Conservation (phyloP, 2,888 invertebrate genomes). For the Lasioglossum oenotherae region DNA sequence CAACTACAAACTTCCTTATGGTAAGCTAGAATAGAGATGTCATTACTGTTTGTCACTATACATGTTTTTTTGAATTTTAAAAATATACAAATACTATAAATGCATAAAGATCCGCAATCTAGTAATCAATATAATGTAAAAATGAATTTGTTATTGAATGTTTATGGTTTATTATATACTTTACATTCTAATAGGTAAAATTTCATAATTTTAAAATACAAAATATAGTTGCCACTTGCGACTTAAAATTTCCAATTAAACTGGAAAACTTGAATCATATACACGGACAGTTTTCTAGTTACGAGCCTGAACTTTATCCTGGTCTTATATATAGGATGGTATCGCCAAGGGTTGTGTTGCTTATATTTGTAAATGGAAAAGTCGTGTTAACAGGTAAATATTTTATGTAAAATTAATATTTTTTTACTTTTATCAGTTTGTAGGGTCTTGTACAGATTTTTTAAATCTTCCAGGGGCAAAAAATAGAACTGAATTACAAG, state of each 20-base stretch:
- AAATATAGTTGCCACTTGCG: conserved; percentile 90
- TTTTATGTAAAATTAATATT: background rate
- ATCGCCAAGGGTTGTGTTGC: conserved; percentile 96
- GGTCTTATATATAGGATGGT: conserved; percentile 99
- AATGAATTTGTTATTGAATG: background rate
- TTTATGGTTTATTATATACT: conserved; percentile 78
- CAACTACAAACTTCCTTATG: background rate
- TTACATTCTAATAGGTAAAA: conserved; percentile 86
- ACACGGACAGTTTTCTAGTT: conserved; percentile 93
- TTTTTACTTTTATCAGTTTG: background rate
- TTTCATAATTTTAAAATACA: conserved; percentile 92
- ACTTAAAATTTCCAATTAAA: conserved; percentile 90
- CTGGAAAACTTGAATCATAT: conserved; percentile 90
- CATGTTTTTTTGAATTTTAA: background rate
- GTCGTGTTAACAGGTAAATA: conserved; percentile 93
- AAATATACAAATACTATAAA: background rate
- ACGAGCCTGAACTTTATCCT: conserved; percentile 99
- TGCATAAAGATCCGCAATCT: background rate
- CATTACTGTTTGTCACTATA: background rate
- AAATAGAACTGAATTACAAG: conserved; percentile 94
- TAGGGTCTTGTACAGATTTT: background rate
- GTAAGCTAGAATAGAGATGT: background rate
- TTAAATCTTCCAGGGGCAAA: conserved; percentile 90
- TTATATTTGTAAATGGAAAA: conserved; percentile 99
- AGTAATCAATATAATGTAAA: background rate